Conservation (phyloP, 2,888 invertebrate species). For the Drosophila setosimentum region DNA sequence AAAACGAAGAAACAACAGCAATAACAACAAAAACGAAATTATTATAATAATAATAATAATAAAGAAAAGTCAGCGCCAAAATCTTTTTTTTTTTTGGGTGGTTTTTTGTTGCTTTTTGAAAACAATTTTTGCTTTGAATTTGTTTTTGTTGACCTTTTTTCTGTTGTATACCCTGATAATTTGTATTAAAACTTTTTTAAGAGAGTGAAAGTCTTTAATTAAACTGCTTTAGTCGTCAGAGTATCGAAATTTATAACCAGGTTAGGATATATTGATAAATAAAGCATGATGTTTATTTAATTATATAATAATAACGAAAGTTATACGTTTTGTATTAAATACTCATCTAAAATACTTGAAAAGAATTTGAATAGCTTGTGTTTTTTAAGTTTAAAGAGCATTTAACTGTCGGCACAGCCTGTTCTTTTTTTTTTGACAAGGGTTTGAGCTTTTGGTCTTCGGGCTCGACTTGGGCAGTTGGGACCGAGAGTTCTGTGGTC, state of each 20-base stretch:
- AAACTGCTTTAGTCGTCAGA: neutral
- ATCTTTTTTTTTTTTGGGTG: constrained; percentile 1
- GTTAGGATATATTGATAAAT: neutral
- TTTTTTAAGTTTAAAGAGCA: neutral
- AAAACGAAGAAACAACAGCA: neutral
- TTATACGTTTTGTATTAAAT: neutral
- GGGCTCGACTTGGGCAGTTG: constrained; percentile 26
- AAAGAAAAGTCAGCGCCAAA: constrained; percentile 36
- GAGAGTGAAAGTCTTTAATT: neutral
- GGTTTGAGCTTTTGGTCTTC: constrained; percentile 39
- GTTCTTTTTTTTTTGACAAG: constrained; percentile 43
- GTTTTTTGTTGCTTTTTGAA: constrained; percentile 4
- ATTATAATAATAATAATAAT: constrained; percentile 23
- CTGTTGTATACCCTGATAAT: constrained; percentile 3
- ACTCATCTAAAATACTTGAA: neutral
- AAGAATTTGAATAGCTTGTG: neutral
- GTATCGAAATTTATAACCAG: neutral
- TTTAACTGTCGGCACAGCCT: neutral
- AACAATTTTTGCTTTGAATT: constrained; percentile 18
- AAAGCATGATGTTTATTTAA: neutral
- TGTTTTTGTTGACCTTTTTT: constrained; percentile 5
- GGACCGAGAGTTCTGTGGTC: constrained; percentile 19
- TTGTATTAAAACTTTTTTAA: neutral
- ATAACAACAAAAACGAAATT: neutral
- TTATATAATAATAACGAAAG: neutral